Percentiles rank a stretch among this genome's conserved stretches.
phyloP scores from a whole-genome alignment of 2,113 vertebrate genomes.

The Siniperca chuatsi region DNA sequence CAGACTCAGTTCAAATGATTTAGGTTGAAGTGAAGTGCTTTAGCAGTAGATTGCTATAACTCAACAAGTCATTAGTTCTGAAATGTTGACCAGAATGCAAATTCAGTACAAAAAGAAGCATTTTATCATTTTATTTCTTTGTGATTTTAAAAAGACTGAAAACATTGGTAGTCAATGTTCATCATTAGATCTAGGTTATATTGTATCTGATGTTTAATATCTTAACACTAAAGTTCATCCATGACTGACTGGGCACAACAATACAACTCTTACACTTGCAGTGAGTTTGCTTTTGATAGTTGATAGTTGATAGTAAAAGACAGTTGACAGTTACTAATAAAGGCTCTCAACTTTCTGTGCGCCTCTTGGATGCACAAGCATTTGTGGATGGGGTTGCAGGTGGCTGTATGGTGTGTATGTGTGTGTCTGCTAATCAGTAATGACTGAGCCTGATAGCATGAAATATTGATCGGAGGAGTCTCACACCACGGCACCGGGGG shows the following conservation, averaged over 20 bases:
- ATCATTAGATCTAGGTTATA: neutral
- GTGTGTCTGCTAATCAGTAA: conserved; percentile 53
- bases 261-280: neutral
- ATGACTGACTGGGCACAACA: neutral
- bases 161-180: neutral
- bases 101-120: neutral
- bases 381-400: neutral
- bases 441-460: conserved; percentile 35
- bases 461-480: conserved; percentile 63
- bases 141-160: neutral
- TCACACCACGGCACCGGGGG: conserved; percentile 36
- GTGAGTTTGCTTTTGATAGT: neutral
- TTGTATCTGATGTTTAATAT: neutral
- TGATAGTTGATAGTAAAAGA: conserved; percentile 4
- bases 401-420: conserved; percentile 2
- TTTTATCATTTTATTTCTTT: neutral
- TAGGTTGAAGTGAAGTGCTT: neutral
- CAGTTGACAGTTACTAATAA: neutral
- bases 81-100: neutral
- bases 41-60: neutral
- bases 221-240: neutral
- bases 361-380: neutral
- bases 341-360: neutral
- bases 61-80: neutral
- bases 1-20: neutral